phyloP scores from a whole-genome alignment of 2,113 vertebrate genomes.

The Trinectes maculatus region DNA sequence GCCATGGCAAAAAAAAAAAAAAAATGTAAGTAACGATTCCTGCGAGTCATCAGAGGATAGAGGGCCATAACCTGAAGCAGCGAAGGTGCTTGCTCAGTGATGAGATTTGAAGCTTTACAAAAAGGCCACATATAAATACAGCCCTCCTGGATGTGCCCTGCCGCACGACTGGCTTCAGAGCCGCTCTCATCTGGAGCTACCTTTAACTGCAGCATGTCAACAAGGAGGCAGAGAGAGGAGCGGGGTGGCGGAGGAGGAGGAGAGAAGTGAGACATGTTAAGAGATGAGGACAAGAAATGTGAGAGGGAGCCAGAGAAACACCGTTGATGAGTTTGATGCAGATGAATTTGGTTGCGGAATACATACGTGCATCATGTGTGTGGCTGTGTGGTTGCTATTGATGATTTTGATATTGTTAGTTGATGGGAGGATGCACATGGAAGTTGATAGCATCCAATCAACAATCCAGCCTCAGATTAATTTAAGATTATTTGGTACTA shows the following conservation, averaged over 20 bases:
- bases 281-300: slow-evolving; percentile 15
- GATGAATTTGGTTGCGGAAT: slow-evolving; percentile 42
- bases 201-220: slow-evolving; percentile 64
- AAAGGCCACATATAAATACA: slow-evolving; percentile 64
- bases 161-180: slow-evolving; percentile 62
- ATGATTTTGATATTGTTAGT: too few relatives aligned
- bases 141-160: slow-evolving; percentile 56
- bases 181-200: slow-evolving; percentile 59
- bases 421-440: too few relatives aligned
- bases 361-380: too few relatives aligned
- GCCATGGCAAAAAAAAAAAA: slow-evolving; percentile 38
- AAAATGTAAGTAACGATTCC: slow-evolving; percentile 51
- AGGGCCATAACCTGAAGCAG: slow-evolving; percentile 54
- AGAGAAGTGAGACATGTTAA: slow-evolving; percentile 19
- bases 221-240: slow-evolving; percentile 33
- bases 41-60: slow-evolving; percentile 62
- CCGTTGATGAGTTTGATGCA: slow-evolving; percentile 43
- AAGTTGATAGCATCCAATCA: too few relatives aligned
- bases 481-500: too few relatives aligned
- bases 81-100: slow-evolving; percentile 49
- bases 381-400: too few relatives aligned
- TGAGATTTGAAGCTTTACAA: slow-evolving; percentile 71
- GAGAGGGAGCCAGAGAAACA: slow-evolving; percentile 19
- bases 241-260: background rate
- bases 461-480: too few relatives aligned